These are phyloP conservation scores for Brachyptera putata DNA, from an alignment of 2,888 invertebrate genomes.

Conservation along the genomic window DNA sequence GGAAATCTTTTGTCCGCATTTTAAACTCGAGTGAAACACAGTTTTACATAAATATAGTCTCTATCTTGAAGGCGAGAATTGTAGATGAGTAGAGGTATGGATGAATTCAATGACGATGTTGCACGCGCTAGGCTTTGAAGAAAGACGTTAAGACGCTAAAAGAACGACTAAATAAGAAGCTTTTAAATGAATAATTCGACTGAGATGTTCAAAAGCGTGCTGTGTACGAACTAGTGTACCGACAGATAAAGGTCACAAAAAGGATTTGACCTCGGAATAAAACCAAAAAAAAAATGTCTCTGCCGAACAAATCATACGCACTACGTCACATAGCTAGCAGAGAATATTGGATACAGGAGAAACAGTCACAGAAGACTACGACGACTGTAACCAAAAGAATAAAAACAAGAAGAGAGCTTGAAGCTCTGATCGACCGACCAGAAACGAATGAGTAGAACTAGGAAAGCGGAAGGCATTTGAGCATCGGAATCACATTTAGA, in stretches of 20 bases:
- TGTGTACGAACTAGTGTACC: too few relatives aligned
- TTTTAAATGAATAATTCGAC: constrained; percentile 3
- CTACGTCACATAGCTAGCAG: constrained; percentile 20
- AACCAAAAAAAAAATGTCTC: constrained; percentile 22
- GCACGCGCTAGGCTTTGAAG: too few relatives aligned
- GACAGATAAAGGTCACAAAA: too few relatives aligned
- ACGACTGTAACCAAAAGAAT: constrained; percentile 9
- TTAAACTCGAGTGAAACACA: too few relatives aligned
- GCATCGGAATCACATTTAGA: constrained; percentile 24
- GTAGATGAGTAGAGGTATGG: too few relatives aligned
- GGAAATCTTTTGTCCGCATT: too few relatives aligned
- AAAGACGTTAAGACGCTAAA: too few relatives aligned
- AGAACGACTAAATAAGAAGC: not conserved
- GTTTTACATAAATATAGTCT: too few relatives aligned
- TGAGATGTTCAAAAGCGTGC: constrained; percentile 12
- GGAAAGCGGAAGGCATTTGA: constrained; percentile 19
- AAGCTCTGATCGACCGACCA: constrained; percentile 16
- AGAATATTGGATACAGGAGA: constrained; percentile 26
- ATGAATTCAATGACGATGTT: too few relatives aligned
- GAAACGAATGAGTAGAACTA: constrained; percentile 21
- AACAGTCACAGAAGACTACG: constrained; percentile 18
- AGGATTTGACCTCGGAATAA: constrained; percentile 27
- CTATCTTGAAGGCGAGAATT: too few relatives aligned
- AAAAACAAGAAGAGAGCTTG: constrained; percentile 15
- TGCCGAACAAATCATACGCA: constrained; percentile 24